A percentile compares a stretch with the other conserved stretches of the same genome.
Conservation (phyloP, 2,797 vertebrate genomes). For the Euphonia xanthogaster region DNA sequence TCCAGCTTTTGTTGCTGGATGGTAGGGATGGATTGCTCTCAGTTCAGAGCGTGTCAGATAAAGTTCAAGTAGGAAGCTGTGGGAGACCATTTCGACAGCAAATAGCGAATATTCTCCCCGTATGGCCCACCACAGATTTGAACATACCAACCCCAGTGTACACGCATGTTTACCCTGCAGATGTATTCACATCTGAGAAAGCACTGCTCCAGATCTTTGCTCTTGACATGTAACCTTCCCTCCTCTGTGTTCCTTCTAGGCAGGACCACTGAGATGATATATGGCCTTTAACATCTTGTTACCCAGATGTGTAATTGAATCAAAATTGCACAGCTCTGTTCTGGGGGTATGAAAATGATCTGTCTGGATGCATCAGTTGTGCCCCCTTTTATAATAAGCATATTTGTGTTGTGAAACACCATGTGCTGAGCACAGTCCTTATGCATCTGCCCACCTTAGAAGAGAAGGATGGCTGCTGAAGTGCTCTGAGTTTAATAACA, state of each 20-base stretch:
- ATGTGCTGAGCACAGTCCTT: neutral
- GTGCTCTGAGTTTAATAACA: neutral
- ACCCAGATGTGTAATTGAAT: neutral
- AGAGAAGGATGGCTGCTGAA: constrained; percentile 22
- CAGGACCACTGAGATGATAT: constrained; percentile 58
- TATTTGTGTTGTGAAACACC: neutral
- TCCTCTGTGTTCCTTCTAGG: constrained; percentile 63
- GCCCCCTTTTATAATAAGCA: constrained; percentile 14
- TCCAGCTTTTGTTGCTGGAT: constrained; percentile 64
- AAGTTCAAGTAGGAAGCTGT: constrained; percentile 44
- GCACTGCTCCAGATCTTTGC: constrained; percentile 45
- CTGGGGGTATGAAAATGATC: constrained; percentile 1
- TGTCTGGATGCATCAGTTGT: constrained; percentile 55
- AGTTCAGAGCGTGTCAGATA: constrained; percentile 50
- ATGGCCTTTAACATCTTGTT: neutral
- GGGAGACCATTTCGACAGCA: constrained; percentile 50
- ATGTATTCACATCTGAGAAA: constrained; percentile 55
- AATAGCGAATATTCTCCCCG: constrained; percentile 31
- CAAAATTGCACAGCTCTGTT: neutral
- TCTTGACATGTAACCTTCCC: constrained; percentile 33
- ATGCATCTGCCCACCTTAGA: neutral
- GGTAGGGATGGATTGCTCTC: constrained; percentile 60
- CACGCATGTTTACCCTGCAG: neutral
- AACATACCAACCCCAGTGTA: neutral
- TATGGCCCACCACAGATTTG: constrained; percentile 33